Evolutionary conservation across 2,888 invertebrate species (phyloP).

Genomic region (Cataglyphis albicans): DNA sequence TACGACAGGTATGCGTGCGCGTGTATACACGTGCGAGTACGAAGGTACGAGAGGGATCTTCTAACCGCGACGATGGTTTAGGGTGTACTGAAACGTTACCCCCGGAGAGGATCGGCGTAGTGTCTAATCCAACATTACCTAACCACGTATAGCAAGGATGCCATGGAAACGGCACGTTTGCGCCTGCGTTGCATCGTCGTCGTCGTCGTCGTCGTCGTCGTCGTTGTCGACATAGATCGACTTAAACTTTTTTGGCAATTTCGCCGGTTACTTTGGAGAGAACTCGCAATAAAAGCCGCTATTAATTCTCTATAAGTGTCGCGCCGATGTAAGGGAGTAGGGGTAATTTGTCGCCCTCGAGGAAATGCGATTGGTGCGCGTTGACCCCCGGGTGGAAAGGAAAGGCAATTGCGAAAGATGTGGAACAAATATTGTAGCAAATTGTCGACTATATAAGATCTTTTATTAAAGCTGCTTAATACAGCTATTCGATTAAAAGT

Average conservation of each 20-base stretch:
- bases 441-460: neutral
- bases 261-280: slow-evolving; percentile 65
- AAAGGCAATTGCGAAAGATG: neutral
- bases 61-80: slow-evolving; percentile 70
- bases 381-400: slow-evolving; percentile 6
- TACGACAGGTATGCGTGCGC: slow-evolving; percentile 17
- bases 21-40: slow-evolving; percentile 13
- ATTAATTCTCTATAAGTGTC: slow-evolving; percentile 56
- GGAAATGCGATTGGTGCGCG: slow-evolving; percentile 20
- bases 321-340: neutral
- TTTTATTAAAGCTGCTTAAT: slow-evolving; percentile 13
- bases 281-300: slow-evolving; percentile 63
- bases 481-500: neutral
- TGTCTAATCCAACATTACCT: slow-evolving; percentile 69
- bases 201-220: slow-evolving; percentile 15
- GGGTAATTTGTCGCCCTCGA: slow-evolving; percentile 40
- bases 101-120: slow-evolving; percentile 68
- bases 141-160: slow-evolving; percentile 63
- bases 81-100: slow-evolving; percentile 71
- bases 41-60: slow-evolving; percentile 53
- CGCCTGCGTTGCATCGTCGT: slow-evolving; percentile 59
- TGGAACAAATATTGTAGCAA: slow-evolving; percentile 5
- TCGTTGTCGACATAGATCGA: slow-evolving; percentile 45
- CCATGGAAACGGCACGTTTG: slow-evolving; percentile 63
- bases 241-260: slow-evolving; percentile 71